Percentiles rank a stretch among this genome's conserved stretches.
Evolutionary conservation across 2,113 vertebrate species (phyloP).

Genomic region (Calcarius ornatus): DNA sequence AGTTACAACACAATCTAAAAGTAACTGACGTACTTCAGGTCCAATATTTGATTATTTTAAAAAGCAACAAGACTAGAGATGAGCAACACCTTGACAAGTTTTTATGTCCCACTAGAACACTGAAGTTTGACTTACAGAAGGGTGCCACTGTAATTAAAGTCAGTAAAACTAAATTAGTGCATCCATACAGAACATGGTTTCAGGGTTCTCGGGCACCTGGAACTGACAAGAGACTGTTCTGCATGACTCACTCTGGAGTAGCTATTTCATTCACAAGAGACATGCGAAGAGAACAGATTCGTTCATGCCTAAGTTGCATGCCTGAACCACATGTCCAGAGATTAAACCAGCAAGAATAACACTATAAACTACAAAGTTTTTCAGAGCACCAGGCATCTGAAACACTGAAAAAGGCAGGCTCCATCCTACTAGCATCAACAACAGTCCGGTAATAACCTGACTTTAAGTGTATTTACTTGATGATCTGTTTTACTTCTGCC

Average conservation of each 20-base stretch:
- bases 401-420: neutral
- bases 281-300: neutral
- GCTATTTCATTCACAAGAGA: neutral
- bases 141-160: neutral
- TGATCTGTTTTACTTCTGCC: neutral
- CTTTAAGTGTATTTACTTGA: neutral
- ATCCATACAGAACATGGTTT: neutral
- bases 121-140: neutral
- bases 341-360: neutral
- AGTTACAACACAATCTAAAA: neutral
- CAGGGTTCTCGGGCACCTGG: neutral
- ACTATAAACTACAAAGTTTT: neutral
- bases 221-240: neutral
- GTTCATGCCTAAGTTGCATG: neutral
- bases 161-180: neutral
- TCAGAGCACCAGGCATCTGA: neutral
- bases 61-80: neutral
- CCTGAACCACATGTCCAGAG: neutral
- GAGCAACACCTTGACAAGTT: neutral
- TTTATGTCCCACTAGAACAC: neutral
- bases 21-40: neutral
- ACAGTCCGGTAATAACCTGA: neutral
- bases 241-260: neutral
- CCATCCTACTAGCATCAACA: neutral
- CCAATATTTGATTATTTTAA: neutral